Conservation (phyloP, 2,113 vertebrate genomes). For the Pantherophis guttatus region DNA sequence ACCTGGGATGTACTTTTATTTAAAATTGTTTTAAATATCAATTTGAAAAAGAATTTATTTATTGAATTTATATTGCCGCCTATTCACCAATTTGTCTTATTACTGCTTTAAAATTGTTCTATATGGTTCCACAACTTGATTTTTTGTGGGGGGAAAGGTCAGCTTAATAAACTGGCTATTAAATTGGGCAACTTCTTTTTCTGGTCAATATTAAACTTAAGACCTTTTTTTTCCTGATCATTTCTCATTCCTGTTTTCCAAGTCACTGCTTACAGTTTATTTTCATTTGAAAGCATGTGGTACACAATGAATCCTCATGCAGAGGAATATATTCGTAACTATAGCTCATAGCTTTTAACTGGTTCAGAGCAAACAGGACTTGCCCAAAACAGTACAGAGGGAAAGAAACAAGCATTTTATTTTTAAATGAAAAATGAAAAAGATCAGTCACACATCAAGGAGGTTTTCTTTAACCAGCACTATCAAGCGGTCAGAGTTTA, state of each 20-base stretch:
- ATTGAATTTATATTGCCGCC: no score
- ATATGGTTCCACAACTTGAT: neutral
- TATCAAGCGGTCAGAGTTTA: neutral
- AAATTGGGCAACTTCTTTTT: neutral
- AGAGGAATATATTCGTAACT: neutral
- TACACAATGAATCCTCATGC: neutral
- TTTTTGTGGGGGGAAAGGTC: neutral
- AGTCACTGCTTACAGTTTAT: neutral
- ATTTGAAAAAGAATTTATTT: neutral
- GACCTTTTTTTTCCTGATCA: neutral
- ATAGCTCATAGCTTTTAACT: neutral
- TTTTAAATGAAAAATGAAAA: neutral
- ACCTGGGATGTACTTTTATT: neutral
- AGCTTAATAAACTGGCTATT: neutral
- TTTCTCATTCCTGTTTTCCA: neutral
- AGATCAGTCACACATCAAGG: neutral
- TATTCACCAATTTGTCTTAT: neutral
- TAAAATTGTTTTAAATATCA: neutral
- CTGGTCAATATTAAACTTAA: neutral
- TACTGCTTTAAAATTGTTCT: neutral
- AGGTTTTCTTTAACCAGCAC: constrained; percentile 1
- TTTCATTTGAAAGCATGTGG: neutral
- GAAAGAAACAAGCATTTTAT: neutral
- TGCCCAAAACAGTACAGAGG: neutral
- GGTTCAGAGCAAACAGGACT: neutral